Evolutionary conservation across 1,140 invertebrate genomes (phyloP).

Genomic region (Anoplophora glabripennis): DNA sequence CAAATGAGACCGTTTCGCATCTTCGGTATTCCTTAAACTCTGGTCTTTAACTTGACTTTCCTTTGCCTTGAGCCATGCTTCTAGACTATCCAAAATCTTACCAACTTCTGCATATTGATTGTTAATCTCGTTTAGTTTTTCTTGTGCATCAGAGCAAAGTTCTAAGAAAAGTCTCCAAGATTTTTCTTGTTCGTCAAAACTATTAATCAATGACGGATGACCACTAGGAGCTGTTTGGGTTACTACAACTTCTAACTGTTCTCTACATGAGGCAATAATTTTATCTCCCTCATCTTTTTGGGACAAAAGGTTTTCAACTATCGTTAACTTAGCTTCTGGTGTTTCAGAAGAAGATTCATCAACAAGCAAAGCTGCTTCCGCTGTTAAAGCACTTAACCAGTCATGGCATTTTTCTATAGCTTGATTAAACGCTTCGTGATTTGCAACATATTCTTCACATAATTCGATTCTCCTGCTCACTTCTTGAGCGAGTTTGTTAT

Average conservation of each 20-base stretch:
- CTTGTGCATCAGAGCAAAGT: conserved; percentile 65
- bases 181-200: conserved; percentile 71
- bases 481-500: conserved; percentile 64
- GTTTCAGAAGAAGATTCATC: conserved; percentile 70
- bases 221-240: conserved; percentile 76
- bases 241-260: conserved; percentile 68
- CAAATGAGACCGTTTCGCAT: conserved; percentile 77
- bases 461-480: conserved; percentile 65
- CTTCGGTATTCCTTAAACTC: conserved; percentile 80
- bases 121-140: conserved; percentile 67
- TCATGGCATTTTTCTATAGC: conserved; percentile 73
- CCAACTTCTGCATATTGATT: conserved; percentile 79
- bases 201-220: conserved; percentile 69
- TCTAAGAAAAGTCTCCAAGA: conserved; percentile 75
- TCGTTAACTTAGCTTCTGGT: conserved; percentile 68
- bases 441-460: conserved; percentile 69
- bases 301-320: conserved; percentile 72
- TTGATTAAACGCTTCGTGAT: conserved; percentile 80
- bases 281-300: conserved; percentile 72
- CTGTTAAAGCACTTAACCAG: conserved; percentile 67
- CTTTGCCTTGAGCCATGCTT: conserved; percentile 79
- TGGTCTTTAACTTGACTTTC: conserved; percentile 86
- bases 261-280: conserved; percentile 67
- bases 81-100: conserved; percentile 69
- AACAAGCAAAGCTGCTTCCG: conserved; percentile 62